Evolutionary conservation across 2,888 invertebrate species (phyloP).

Genomic region (Andrena bicolor): DNA sequence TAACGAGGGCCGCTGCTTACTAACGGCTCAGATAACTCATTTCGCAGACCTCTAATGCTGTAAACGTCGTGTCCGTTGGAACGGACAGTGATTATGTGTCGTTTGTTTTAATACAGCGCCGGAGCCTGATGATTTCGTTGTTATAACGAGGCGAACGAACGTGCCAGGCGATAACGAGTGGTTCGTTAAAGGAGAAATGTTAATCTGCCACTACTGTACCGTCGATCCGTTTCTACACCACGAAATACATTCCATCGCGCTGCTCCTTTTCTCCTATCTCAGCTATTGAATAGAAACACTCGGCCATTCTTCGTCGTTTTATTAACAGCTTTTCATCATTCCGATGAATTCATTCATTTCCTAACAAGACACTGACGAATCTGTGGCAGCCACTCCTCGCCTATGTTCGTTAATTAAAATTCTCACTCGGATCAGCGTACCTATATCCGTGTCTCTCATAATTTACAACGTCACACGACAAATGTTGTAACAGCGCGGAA

Average conservation of each 20-base stretch:
- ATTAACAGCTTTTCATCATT: not conserved
- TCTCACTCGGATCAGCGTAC: too few species aligned
- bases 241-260: not conserved
- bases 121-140: conserved; percentile 11
- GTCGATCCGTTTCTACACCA: not conserved
- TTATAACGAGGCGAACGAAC: conserved; percentile 29
- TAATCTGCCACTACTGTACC: conserved; percentile 31
- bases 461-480: too few species aligned
- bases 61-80: conserved; percentile 20
- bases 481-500: not conserved
- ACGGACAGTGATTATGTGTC: conserved; percentile 7
- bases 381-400: not conserved
- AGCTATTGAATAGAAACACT: not conserved
- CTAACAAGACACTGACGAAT: not conserved
- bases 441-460: too few species aligned
- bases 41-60: conserved; percentile 20
- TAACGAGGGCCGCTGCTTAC: conserved; percentile 23
- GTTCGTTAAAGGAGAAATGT: conserved; percentile 60
- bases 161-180: conserved; percentile 46
- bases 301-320: not conserved
- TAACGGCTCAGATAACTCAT: conserved; percentile 31
- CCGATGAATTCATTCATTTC: not conserved
- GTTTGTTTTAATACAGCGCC: conserved; percentile 5
- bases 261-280: not conserved
- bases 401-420: not conserved